A percentile compares a stretch with the other conserved stretches of the same genome.
These are phyloP conservation scores for Dendroctonus valens DNA, from an alignment of 1,140 invertebrate genomes.

Conservation along the genomic window DNA sequence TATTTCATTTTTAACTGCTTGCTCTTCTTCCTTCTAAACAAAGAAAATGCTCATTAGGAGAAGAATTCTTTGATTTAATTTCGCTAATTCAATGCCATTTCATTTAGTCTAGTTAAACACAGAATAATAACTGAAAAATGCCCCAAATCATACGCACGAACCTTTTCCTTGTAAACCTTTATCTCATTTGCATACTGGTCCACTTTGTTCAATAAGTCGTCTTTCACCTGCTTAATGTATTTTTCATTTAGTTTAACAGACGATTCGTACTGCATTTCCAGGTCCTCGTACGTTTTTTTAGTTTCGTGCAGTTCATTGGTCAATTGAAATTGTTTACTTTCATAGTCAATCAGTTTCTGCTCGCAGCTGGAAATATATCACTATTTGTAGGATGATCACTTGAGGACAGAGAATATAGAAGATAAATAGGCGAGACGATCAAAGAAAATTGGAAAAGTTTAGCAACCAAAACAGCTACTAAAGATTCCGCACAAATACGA, in stretches of 20 bases:
- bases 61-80: neutral
- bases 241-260: conserved; percentile 38
- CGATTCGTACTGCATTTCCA: conserved; percentile 46
- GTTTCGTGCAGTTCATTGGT: conserved; percentile 47
- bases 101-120: no score
- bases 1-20: conserved; percentile 28
- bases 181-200: conserved; percentile 27
- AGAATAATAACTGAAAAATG: no score
- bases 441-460: no score
- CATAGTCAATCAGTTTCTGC: conserved; percentile 50
- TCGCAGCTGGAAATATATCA: conserved; percentile 40
- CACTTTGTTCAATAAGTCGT: conserved; percentile 36
- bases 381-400: neutral
- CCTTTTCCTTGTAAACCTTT: conserved; percentile 12
- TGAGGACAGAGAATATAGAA: no score
- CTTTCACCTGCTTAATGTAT: conserved; percentile 36
- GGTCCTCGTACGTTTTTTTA: conserved; percentile 42
- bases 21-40: conserved; percentile 9
- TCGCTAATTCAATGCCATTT: no score
- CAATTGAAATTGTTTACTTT: conserved; percentile 50
- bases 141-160: neutral
- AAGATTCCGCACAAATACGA: no score
- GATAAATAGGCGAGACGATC: no score
- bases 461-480: no score
- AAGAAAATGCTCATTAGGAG: neutral